Evolutionary conservation across 2,113 vertebrate genomes (phyloP), one percentile per base, ranked within the genome.

Genomic region (Progne subis): DNA sequence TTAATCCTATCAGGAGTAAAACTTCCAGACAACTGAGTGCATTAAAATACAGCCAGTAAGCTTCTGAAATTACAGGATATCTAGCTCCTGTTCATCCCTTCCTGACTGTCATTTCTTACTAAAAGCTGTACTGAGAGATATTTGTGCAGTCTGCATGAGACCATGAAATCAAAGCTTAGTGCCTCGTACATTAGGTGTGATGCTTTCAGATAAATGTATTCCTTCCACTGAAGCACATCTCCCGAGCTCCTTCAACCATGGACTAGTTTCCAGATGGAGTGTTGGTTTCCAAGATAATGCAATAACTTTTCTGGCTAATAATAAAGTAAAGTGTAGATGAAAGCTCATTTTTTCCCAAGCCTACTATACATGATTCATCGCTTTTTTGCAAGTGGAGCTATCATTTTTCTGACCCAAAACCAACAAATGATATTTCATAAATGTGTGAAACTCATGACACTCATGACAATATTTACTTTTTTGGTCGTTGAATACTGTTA

Each of bases 111-210:
- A 94, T 89, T 96, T 89, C 82, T 55, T 28, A 39, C 82, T 34
- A 88, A 75, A 94, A 92, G 71, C 87, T 90, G 84, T 64, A 43
- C 75, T 61, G 82, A 92, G 70, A 87, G 92, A 94, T 89, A 94
- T 95, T 94, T 97, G 95, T 85, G 94, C 94, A 90, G 89, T 17
- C 82, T 63, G 94, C 96, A 81, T 44, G 68, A 78, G 84, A 96
- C 75, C 95, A 83, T 95, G 96, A 97, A 96, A 96, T 96, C 94
- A 94, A 94, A 96, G 94, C 87, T 88, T 59, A 86, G 64, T 57
- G 71, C 87, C 79, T 90, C 9, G 15, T 94, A 52, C 68, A 75
- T 74, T 61, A 64, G 91, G 87, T 91, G 76, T 64, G 91, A 88
- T 90, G 75, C n/a, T 81, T 86, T 81, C 95, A 65, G 86, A 92